Base-by-base conservation (phyloP, 2,888 invertebrate genomes). In the Acronicta alni region DNA sequence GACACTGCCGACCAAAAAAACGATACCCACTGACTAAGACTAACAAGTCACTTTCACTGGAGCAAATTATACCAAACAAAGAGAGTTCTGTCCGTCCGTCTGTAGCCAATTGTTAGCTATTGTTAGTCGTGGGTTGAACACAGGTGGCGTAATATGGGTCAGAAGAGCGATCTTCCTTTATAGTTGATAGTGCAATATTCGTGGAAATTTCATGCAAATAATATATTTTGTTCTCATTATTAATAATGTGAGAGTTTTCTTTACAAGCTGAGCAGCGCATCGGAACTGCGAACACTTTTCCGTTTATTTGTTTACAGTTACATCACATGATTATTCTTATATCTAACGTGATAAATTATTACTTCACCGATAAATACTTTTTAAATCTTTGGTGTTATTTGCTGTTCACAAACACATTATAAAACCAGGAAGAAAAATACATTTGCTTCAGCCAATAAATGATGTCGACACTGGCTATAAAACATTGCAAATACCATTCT, bases 41-140 rank as follows among this genome's bases (percentile, higher is more conserved):
- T 53, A 55, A 59, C 53, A 56, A 72, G 39, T 56, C 35, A 78
- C 76, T 77, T 77, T 77, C 76, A 72, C 73, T 73, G 57, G 45
- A 47, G 58, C 55, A 68, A 68, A 77, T 70, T 59, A 66, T 56
- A 35, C 39, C 43, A 54, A 57, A 73, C 73, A 67, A 75, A 76
- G 73, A 69, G 54, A 57, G 56, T 53, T 39, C 46, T 62, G 57
- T 66, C 55, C 57, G 54, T 53, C 48, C 20, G 47, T 59, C 43
- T 47, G 56, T 26, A 55, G 54, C 18, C 14, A 37, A 59, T 54
- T 64, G 62, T 57, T 51, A 26, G 43, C 69, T 51, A 77, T 75
- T 76, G 75, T 75, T 63, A 52, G 56, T 35, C 15, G 48, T 56
- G 39, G 42, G 48, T 41, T 47, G 39, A 53, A 42, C 43, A 53